These are phyloP conservation scores for Platypus cylindrus DNA, from an alignment of 2,888 invertebrate genomes.

Conservation along the genomic window DNA sequence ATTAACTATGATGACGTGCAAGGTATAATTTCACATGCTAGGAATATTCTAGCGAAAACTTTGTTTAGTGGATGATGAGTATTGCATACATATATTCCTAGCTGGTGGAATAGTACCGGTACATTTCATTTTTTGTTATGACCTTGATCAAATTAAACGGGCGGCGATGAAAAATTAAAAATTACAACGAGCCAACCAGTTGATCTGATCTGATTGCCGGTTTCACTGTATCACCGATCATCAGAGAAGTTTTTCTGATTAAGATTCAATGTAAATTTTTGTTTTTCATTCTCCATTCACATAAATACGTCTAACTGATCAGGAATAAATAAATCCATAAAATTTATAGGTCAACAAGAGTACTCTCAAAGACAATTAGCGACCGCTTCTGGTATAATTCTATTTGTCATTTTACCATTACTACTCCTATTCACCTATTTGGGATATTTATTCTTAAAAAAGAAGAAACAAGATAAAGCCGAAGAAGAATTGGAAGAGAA, in stretches of 20 bases:
- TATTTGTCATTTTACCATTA: slow-evolving; percentile 64
- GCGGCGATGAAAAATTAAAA: too few relatives aligned
- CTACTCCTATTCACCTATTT: slow-evolving; percentile 49
- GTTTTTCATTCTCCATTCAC: too few relatives aligned
- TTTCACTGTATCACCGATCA: too few relatives aligned
- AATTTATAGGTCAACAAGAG: slow-evolving; percentile 48
- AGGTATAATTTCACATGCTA: slow-evolving; percentile 33
- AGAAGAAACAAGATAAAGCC: slow-evolving; percentile 22
- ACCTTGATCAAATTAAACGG: too few relatives aligned
- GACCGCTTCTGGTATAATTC: slow-evolving; percentile 62
- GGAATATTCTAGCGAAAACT: slow-evolving; percentile 17
- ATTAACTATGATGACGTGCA: too few relatives aligned
- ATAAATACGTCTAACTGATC: too few relatives aligned
- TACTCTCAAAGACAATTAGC: slow-evolving; percentile 67
- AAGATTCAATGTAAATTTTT: too few relatives aligned
- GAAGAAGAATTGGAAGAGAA: slow-evolving; percentile 21
- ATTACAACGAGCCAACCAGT: too few relatives aligned
- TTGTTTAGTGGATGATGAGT: slow-evolving; percentile 20
- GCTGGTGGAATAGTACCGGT: slow-evolving; percentile 27
- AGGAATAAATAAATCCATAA: too few relatives aligned
- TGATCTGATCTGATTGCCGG: too few relatives aligned
- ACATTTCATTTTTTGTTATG: slow-evolving; percentile 11
- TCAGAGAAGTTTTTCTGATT: too few relatives aligned
- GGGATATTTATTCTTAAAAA: slow-evolving; percentile 28
- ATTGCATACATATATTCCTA: slow-evolving; percentile 23